Evolutionary conservation across 2,888 invertebrate genomes (phyloP), one percentile per base, ranked within the genome.

Genomic region (Salpingus planirostris): DNA sequence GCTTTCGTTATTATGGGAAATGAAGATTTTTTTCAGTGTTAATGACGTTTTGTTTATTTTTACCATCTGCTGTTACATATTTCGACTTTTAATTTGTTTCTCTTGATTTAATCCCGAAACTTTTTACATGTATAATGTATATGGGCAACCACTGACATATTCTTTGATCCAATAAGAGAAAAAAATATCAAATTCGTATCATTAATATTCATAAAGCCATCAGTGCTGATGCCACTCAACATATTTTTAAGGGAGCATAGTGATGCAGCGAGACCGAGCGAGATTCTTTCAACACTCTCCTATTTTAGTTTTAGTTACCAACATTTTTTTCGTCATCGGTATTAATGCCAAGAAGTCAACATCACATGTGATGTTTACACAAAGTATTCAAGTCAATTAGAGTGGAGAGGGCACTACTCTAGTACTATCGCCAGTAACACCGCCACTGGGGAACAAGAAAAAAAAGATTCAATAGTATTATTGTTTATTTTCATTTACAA

Each of bases 401-500:
- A n/a, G n/a, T n/a, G n/a, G n/a, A 18, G 18, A 18, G 5, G 18
- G 5, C 18, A 18, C 5, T 8, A 5, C 5, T 18, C 18, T 18
- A 8, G 5, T 8, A 18, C 18, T 18, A 18, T 6, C 18, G 5
- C 5, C 18, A 18, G 5, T 8, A 5, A 18, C 18, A 18, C 8
- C 18, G 18, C 18, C 23, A 23, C 8, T 11, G n/a, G n/a, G 14
- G 3, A 5, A 21, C 8, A 31, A 15, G 31, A 33, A 27, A 29
- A 41, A 33, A 34, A 26, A 31, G 27, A 31, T 32, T 33, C 31
- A 26, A 25, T 21, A 29, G 13, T 10, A 18, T 5, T 18, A 43
- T 42, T 36, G 30, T 39, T 36, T 40, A 46, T 43, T 42, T 34
- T 46, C 42, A 46, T 53, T 52, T 55, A 52, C 57, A 58, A 52